Evolutionary conservation across 2,888 invertebrate species (phyloP).

Genomic region (Plagodis dolabraria): DNA sequence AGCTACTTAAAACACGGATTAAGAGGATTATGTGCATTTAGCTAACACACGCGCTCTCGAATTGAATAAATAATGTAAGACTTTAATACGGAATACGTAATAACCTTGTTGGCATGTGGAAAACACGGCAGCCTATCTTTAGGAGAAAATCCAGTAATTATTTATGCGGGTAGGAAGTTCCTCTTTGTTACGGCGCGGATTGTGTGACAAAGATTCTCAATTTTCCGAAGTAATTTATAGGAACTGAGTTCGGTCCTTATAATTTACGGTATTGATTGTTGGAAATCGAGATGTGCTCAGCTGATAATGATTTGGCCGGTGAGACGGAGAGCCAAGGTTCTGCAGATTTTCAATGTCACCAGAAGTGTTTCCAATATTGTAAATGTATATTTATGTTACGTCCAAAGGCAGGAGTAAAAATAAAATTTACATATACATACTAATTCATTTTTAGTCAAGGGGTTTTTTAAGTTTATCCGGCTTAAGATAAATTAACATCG

Average conservation of each 20-base stretch:
- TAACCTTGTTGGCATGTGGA: slow-evolving; percentile 23
- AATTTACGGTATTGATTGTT: slow-evolving; percentile 16
- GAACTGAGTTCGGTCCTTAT: slow-evolving; percentile 12
- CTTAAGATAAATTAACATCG: no score
- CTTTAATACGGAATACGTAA: slow-evolving; percentile 25
- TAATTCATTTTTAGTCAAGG: no score
- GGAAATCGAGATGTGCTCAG: background rate
- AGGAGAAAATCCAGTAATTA: slow-evolving; percentile 20
- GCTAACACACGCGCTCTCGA: slow-evolving; percentile 21
- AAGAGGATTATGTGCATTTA: slow-evolving; percentile 27
- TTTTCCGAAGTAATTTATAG: slow-evolving; percentile 31
- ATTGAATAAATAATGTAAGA: slow-evolving; percentile 27
- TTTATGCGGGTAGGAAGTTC: slow-evolving; percentile 19
- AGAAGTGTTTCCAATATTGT: background rate
- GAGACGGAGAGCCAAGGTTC: background rate
- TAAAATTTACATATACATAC: no score
- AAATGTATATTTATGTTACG: no score
- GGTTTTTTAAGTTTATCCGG: no score
- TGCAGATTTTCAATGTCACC: background rate
- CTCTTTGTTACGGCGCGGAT: slow-evolving; percentile 23
- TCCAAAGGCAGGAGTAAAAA: no score
- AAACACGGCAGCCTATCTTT: slow-evolving; percentile 23
- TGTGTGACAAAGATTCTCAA: slow-evolving; percentile 36
- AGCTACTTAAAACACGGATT: slow-evolving; percentile 26
- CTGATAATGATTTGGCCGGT: background rate